Conservation (phyloP, 2,797 vertebrate species). For the Takifugu rubripes region DNA sequence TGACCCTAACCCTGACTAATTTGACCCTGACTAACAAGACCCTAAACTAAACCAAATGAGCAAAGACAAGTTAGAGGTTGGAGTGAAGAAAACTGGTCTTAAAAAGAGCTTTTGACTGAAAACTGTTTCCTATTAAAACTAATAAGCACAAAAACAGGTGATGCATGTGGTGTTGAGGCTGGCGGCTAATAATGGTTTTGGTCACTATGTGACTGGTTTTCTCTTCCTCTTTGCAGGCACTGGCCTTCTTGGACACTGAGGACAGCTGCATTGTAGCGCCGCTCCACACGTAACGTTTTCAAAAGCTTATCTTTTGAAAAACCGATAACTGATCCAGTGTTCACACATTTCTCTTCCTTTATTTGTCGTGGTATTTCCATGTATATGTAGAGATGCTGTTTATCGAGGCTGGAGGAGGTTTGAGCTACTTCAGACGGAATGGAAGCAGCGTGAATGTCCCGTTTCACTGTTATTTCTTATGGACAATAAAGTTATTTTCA, state of each 20-base stretch:
- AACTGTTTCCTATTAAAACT: too few relatives aligned
- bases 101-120: too few relatives aligned
- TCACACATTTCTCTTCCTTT: slow-evolving; percentile 56
- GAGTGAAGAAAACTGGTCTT: too few relatives aligned
- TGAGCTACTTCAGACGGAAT: slow-evolving; percentile 33
- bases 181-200: too few relatives aligned
- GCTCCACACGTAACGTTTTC: slow-evolving; percentile 33
- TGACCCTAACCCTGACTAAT: too few relatives aligned
- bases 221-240: slow-evolving; percentile 68
- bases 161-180: too few relatives aligned
- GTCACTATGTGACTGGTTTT: not conserved
- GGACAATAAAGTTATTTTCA: slow-evolving; percentile 80
- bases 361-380: slow-evolving; percentile 53
- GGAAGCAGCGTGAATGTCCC: slow-evolving; percentile 61
- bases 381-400: slow-evolving; percentile 20
- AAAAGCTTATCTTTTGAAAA: slow-evolving; percentile 67
- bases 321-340: slow-evolving; percentile 57
- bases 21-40: too few relatives aligned
- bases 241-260: slow-evolving; percentile 82
- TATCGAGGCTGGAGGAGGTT: slow-evolving; percentile 30
- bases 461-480: slow-evolving; percentile 77
- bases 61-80: too few relatives aligned
- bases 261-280: slow-evolving; percentile 38
- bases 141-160: too few relatives aligned
- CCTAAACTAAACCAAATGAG: too few relatives aligned